Evolutionary conservation across 2,797 vertebrate genomes (phyloP).

Genomic region (Anomalospiza imberbis): DNA sequence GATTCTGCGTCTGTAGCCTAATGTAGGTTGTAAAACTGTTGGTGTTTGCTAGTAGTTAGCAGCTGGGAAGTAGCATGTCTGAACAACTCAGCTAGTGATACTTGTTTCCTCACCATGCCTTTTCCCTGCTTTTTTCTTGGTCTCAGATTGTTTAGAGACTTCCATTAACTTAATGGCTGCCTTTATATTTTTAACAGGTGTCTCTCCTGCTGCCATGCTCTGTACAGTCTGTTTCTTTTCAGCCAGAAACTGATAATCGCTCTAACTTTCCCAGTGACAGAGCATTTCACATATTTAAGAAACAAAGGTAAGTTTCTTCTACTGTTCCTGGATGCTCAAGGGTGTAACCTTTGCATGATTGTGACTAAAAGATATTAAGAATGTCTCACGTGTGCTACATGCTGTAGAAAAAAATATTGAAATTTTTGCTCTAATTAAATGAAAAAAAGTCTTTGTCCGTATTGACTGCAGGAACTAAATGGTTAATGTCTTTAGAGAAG

Average conservation of each 20-base stretch:
- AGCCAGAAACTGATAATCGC: conserved; percentile 97
- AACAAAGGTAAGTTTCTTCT: conserved; percentile 84
- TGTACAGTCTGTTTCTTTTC: conserved; percentile 95
- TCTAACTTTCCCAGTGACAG: conserved; percentile 93
- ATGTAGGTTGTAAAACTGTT: neutral
- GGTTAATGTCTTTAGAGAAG: conserved; percentile 29
- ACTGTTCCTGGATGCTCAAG: neutral
- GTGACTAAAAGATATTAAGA: neutral
- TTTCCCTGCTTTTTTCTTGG: neutral
- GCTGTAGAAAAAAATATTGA: neutral
- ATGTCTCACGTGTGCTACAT: neutral
- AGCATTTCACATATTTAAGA: conserved; percentile 97
- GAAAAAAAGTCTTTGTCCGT: neutral
- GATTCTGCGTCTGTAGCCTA: neutral
- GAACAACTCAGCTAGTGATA: neutral
- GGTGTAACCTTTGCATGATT: neutral
- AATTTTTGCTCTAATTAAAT: neutral
- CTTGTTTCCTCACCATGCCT: neutral
- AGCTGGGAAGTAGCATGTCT: neutral
- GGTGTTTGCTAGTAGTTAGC: neutral
- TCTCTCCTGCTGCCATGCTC: conserved; percentile 83
- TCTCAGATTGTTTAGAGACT: neutral
- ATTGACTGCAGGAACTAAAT: conserved; percentile 8
- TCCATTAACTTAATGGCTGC: neutral
- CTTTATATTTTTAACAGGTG: conserved; percentile 76